A percentile compares a stretch with the other conserved stretches of the same genome.
These are phyloP conservation scores for Enteromius afrohamiltoni DNA, from an alignment of 2,797 vertebrate genomes.

Conservation along the genomic window DNA sequence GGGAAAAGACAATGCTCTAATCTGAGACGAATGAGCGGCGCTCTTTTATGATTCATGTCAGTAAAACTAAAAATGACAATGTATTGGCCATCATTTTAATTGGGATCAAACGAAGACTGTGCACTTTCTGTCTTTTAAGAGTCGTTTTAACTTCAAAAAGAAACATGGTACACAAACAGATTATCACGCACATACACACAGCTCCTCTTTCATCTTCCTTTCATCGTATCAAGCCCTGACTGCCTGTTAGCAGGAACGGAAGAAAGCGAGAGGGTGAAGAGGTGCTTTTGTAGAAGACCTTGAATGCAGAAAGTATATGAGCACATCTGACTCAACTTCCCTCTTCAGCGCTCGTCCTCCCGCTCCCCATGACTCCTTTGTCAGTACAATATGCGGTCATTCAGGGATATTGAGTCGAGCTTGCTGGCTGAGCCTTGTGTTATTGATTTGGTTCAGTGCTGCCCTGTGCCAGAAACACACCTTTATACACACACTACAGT, in stretches of 20 bases:
- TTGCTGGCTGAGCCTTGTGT: conserved; percentile 13
- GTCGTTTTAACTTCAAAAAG: conserved; percentile 25
- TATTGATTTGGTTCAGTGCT: conserved; percentile 40
- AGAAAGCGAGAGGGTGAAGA: conserved; percentile 37
- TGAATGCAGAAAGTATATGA: conserved; percentile 46
- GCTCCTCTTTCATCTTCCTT: conserved; percentile 47
- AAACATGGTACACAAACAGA: background rate
- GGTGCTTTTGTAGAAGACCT: conserved; percentile 50
- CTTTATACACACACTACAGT: conserved; percentile 3
- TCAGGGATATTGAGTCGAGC: conserved; percentile 23
- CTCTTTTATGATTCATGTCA: conserved; percentile 47
- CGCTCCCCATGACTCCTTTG: conserved; percentile 22
- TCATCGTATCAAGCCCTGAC: conserved; percentile 38
- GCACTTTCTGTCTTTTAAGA: conserved; percentile 29
- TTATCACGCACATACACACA: conserved; percentile 37
- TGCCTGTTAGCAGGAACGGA: conserved; percentile 32
- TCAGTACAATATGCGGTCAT: conserved; percentile 25
- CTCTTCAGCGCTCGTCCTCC: conserved; percentile 25
- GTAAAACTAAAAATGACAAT: conserved; percentile 41
- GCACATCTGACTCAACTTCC: conserved; percentile 31
- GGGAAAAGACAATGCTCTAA: conserved; percentile 50
- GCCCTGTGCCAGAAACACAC: conserved; percentile 11
- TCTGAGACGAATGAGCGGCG: conserved; percentile 21
- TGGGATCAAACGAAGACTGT: conserved; percentile 48
- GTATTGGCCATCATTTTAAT: conserved; percentile 57